Base-by-base conservation (phyloP, 1,140 invertebrate genomes). In the Parapsyche elsis region DNA sequence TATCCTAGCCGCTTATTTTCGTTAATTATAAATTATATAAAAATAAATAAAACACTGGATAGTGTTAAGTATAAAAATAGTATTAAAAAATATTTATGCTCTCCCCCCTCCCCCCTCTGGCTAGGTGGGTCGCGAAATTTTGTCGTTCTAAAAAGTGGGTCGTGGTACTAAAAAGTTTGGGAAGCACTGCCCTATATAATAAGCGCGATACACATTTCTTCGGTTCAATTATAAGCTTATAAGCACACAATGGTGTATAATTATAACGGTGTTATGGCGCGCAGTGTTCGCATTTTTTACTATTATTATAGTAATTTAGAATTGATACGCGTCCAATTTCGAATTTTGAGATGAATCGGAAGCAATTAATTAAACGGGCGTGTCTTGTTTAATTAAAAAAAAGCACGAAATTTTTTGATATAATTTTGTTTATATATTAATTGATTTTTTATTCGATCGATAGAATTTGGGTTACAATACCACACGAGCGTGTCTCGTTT, bases 241-340 rank as follows among this genome's bases (percentile, higher is more conserved):
- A 67, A 67, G 21, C 21, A 67, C 59, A 23, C 64, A 67, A 67
- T 61, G 57, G n/a, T 16, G 57, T 21, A 21, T 23, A 67, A 67
- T 67, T 67, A 67, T 67, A 67, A 61, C 57, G 57, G 57, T 61
- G 5, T 7, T 9, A 21, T 21, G 19, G 21, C 64, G 64, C 23
- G 12, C 12, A 21, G 64, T 14, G 64, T 61, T 61, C 21, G n/a
- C 2, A 23, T 26, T 67, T 67, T 67, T 23, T 12, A 53, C 12
- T n/a, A 67, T 67, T 67, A 67, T 67, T 67, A 67, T n/a, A 67
- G 64, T 26, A 30, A 67, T 67, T 67, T 16, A 24, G 64, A 67
- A 24, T 67, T 30, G 64, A 67, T 67, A 67, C 21, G 64, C 21
- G 24, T 23, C 64, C 21, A 24, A 67, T 67, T 67, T 67, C 16